Conservation (phyloP, 2,888 invertebrate species). For the Aromia moschata region DNA sequence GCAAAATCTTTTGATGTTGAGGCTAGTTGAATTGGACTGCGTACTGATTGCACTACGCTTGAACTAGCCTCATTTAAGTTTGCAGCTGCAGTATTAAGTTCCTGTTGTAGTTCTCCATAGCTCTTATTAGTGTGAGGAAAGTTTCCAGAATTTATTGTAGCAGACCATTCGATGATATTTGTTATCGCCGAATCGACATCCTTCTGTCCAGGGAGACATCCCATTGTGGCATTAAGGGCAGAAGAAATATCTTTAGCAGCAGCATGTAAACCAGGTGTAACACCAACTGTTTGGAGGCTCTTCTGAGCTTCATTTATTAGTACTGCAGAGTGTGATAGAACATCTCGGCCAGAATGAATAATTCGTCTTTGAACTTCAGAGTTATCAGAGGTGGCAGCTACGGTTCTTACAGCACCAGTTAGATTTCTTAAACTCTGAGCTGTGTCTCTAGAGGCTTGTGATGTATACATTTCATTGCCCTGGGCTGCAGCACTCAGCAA, state of each 20-base stretch:
- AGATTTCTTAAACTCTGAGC: constrained; percentile 80
- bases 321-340: constrained; percentile 42
- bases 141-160: constrained; percentile 76
- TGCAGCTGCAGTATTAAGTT: constrained; percentile 85
- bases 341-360: constrained; percentile 78
- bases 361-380: constrained; percentile 67
- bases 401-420: constrained; percentile 73
- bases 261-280: constrained; percentile 73
- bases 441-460: constrained; percentile 83
- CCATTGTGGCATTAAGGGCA: constrained; percentile 74
- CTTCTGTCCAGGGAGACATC: constrained; percentile 90
- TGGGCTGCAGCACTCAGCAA: constrained; percentile 86
- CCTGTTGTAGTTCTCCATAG: constrained; percentile 84
- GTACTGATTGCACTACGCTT: constrained; percentile 81
- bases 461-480: constrained; percentile 82
- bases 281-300: constrained; percentile 74
- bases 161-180: constrained; percentile 80
- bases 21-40: constrained; percentile 75
- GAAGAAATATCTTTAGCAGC: constrained; percentile 77
- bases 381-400: constrained; percentile 76
- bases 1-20: constrained; percentile 81
- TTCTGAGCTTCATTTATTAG: constrained; percentile 73
- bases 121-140: constrained; percentile 79
- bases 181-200: constrained; percentile 92
- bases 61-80: constrained; percentile 85